Percentiles rank a stretch among this genome's conserved stretches.
These are phyloP conservation scores for Epinephelus coioides DNA, from an alignment of 2,797 vertebrate genomes.

Conservation along the genomic window DNA sequence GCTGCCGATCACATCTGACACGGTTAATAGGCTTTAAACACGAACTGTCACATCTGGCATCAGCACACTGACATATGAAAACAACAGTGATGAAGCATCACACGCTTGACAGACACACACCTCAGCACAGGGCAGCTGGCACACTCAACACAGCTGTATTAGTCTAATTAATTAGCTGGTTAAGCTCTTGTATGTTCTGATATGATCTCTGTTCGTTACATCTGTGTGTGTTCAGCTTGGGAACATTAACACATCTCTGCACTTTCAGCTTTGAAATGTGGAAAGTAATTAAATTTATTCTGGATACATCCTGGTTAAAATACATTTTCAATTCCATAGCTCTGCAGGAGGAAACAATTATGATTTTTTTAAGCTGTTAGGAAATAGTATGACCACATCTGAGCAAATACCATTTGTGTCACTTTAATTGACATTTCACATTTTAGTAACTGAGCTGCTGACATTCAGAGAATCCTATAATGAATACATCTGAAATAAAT, in stretches of 20 bases:
- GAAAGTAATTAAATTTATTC: background rate
- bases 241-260: background rate
- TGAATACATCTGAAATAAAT: background rate
- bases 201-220: slow-evolving; percentile 9
- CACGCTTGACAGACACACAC: slow-evolving; percentile 36
- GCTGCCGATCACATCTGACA: slow-evolving; percentile 59
- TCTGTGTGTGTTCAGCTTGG: background rate
- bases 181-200: slow-evolving; percentile 33
- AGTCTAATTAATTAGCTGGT: slow-evolving; percentile 40
- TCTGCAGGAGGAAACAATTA: background rate
- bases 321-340: background rate
- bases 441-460: background rate
- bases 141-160: slow-evolving; percentile 2
- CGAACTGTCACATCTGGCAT: slow-evolving; percentile 66
- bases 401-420: slow-evolving; percentile 18
- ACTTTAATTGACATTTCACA: background rate
- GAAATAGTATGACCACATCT: background rate
- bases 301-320: background rate
- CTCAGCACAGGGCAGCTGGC: slow-evolving; percentile 33
- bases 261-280: background rate
- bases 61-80: slow-evolving; percentile 47
- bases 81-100: slow-evolving; percentile 44
- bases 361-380: background rate
- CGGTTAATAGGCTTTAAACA: slow-evolving; percentile 72
- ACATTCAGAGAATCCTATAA: background rate